Conservation (phyloP, 2,113 vertebrate species). For the Panurus biarmicus region DNA sequence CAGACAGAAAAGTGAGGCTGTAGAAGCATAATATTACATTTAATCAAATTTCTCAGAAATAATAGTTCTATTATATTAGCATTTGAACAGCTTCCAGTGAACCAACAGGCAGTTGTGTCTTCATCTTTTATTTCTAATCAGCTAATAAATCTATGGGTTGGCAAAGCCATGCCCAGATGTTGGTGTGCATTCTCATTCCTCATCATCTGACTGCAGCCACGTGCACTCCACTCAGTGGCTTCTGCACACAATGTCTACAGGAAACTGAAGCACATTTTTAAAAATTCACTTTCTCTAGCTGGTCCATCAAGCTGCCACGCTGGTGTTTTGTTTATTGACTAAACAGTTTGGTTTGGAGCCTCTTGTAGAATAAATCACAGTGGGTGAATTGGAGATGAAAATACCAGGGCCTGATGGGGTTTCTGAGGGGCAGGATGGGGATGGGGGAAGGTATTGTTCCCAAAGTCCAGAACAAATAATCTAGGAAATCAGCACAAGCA, state of each 20-base stretch:
- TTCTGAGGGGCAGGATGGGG: neutral
- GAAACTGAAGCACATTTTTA: slow-evolving; percentile 26
- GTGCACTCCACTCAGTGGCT: neutral
- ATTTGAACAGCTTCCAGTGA: slow-evolving; percentile 51
- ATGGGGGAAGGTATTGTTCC: neutral
- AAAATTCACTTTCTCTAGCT: slow-evolving; percentile 13
- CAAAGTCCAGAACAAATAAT: neutral
- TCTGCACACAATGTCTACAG: neutral
- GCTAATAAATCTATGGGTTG: slow-evolving; percentile 31
- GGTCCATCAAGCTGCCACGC: slow-evolving; percentile 16
- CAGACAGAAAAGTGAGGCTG: neutral
- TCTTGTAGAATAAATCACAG: slow-evolving; percentile 24
- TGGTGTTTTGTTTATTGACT: slow-evolving; percentile 47
- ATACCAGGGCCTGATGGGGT: neutral
- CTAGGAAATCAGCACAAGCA: neutral
- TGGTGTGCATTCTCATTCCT: slow-evolving; percentile 20
- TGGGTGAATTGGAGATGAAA: slow-evolving; percentile 2
- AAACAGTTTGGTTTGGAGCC: neutral
- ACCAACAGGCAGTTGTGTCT: neutral
- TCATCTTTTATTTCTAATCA: slow-evolving; percentile 61
- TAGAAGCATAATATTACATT: neutral
- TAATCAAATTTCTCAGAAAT: slow-evolving; percentile 59
- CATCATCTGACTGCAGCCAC: slow-evolving; percentile 41
- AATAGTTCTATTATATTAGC: slow-evolving; percentile 56
- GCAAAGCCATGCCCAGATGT: neutral